Evolutionary conservation across 2,797 vertebrate genomes (phyloP), one percentile per base, ranked within the genome.

Genomic region (Clarias fuscus): DNA sequence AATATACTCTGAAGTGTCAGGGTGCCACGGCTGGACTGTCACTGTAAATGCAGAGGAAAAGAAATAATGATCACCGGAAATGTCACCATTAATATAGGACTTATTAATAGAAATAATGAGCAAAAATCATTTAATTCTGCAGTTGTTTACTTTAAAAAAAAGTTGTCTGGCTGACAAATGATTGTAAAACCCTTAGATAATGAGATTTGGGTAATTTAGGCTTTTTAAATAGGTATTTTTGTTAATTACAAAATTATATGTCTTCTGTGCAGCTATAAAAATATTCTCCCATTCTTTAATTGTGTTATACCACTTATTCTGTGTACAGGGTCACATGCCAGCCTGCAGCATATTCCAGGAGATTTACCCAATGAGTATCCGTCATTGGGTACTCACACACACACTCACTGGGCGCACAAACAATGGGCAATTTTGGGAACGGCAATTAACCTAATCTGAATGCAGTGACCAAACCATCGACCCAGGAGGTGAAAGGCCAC

Each of bases 21-120:
- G 72, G 79, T 81, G 76, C 82, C 65, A 79, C 78, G 5, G 65
- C n/a, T 80, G 58, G 80, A 83, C 53, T 72, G 67, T 53, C 75
- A 68, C 30, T 40, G 65, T 68, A 88, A 86, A 84, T 84, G 81
- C 33, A 43, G 77, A 88, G 64, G 62, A 59, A 58, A 61, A 67
- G 22, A 48, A 70, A 86, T 84, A 82, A 88, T 82, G 30, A 84
- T 65, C 18, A 85, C 20, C 48, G 87, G 75, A 87, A 87, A 90
- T 90, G 83, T 86, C 88, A 87, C 17, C 27, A 85, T 88, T 85
- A 89, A 88, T 82, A 86, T 56, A 76, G 64, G 81, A 82, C 58
- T 65, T 75, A 4, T 20, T 18, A 1, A 58, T 58, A 58, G 64
- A 80, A 68, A 30, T 88, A 56, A 73, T 56, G 78, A 72, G 68